A percentile compares a stretch with the other conserved stretches of the same genome.
These are phyloP conservation scores for Cheilosia grossa DNA, from an alignment of 2,888 invertebrate genomes.

Conservation along the genomic window DNA sequence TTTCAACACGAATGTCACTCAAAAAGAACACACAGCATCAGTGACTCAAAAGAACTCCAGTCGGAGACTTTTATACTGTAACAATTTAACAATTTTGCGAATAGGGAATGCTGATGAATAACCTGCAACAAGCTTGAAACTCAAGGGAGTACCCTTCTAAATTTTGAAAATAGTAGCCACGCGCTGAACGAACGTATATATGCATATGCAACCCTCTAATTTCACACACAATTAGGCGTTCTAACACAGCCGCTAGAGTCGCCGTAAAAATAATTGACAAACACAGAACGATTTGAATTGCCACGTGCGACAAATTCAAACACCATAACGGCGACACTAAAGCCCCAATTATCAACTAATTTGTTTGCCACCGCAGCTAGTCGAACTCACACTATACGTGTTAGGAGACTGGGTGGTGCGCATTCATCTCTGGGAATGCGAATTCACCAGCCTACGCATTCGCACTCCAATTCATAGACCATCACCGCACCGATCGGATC, in stretches of 20 bases:
- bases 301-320: not conserved
- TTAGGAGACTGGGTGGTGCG: not conserved
- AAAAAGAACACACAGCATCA: too few species aligned
- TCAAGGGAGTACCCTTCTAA: too few species aligned
- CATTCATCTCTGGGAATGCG: not conserved
- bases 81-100: too few species aligned
- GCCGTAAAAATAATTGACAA: not conserved
- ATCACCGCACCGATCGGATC: conserved; percentile 8
- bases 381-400: not conserved
- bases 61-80: too few species aligned
- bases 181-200: too few species aligned
- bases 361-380: not conserved
- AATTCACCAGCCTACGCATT: conserved; percentile 18
- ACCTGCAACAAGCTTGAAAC: too few species aligned
- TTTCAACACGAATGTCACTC: too few species aligned
- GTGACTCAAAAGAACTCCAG: too few species aligned
- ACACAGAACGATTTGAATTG: not conserved
- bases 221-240: not conserved
- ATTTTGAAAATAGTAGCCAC: too few species aligned
- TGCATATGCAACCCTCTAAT: too few species aligned
- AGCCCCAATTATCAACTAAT: not conserved
- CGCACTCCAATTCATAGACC: not conserved
- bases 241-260: not conserved
- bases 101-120: too few species aligned
- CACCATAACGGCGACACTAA: not conserved